Percentiles rank a stretch among this genome's conserved stretches.
These are phyloP conservation scores for Drosophila murphyi DNA, from an alignment of 1,140 invertebrate species.

Conservation along the genomic window DNA sequence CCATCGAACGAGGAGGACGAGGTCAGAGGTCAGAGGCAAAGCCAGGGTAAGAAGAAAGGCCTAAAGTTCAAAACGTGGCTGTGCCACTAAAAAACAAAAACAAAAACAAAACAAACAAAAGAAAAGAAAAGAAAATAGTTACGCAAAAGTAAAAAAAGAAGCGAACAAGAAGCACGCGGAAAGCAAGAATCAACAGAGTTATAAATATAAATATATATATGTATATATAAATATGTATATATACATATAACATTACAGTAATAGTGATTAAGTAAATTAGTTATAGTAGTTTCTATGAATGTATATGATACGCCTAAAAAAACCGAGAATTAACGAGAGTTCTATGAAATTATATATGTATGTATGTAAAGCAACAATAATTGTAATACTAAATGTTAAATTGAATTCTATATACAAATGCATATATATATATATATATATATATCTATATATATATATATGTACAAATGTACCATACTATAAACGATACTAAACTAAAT, in stretches of 20 bases:
- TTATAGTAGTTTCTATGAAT: slow-evolving; percentile 21
- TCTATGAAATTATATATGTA: slow-evolving; percentile 10
- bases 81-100: slow-evolving; percentile 66
- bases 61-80: slow-evolving; percentile 80
- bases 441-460: slow-evolving; percentile 9
- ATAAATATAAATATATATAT: slow-evolving; percentile 16
- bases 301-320: slow-evolving; percentile 24
- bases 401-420: slow-evolving; percentile 3
- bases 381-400: slow-evolving; percentile 15
- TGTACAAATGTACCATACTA: slow-evolving; percentile 3
- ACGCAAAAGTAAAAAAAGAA: slow-evolving; percentile 6
- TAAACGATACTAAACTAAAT: slow-evolving; percentile 6
- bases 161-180: slow-evolving; percentile 1
- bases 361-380: slow-evolving; percentile 4
- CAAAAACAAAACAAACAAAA: slow-evolving; percentile 25
- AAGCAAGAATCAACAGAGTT: slow-evolving; percentile 35
- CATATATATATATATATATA: slow-evolving; percentile 7
- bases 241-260: slow-evolving; percentile 11
- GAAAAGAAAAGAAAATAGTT: slow-evolving; percentile 16
- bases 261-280: slow-evolving; percentile 19
- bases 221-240: neutral
- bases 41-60: slow-evolving; percentile 48
- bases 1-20: slow-evolving; percentile 31
- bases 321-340: slow-evolving; percentile 4
- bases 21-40: neutral